Conservation (phyloP, 2,113 vertebrate genomes). For the Tympanuchus pallidicinctus region DNA sequence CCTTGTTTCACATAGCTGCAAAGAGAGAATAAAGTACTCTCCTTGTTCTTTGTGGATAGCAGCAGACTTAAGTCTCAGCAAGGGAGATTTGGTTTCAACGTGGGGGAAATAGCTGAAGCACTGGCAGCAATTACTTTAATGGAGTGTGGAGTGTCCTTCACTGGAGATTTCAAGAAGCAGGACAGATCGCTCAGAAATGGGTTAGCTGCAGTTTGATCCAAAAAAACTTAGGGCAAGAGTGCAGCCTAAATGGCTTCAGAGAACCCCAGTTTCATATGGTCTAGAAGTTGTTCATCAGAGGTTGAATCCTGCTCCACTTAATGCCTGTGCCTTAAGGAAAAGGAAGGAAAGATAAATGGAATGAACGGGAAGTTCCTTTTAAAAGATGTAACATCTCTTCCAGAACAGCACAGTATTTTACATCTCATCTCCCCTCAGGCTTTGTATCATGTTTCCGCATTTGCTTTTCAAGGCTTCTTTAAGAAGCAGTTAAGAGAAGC, state of each 20-base stretch:
- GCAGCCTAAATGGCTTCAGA: background rate
- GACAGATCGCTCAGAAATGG: background rate
- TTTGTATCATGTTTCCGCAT: background rate
- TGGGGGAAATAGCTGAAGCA: background rate
- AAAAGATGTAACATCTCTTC: background rate
- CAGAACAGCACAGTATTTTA: background rate
- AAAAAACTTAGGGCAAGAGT: background rate
- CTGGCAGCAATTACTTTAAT: background rate
- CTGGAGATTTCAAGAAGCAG: background rate
- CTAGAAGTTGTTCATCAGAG: background rate
- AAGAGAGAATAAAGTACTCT: background rate
- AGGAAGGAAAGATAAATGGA: background rate
- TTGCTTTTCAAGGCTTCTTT: background rate
- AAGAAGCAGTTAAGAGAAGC: background rate
- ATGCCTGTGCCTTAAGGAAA: background rate
- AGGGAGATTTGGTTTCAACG: background rate
- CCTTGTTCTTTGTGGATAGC: background rate
- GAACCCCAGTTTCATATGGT: background rate
- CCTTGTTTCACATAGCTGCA: background rate
- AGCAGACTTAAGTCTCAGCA: background rate
- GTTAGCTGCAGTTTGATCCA: background rate
- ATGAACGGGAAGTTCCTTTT: background rate
- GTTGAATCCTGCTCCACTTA: background rate
- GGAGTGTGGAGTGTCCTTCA: background rate
- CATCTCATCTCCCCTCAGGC: background rate